phyloP scores from a whole-genome alignment of 1,140 invertebrate species.

The Drosophila bipectinata region DNA sequence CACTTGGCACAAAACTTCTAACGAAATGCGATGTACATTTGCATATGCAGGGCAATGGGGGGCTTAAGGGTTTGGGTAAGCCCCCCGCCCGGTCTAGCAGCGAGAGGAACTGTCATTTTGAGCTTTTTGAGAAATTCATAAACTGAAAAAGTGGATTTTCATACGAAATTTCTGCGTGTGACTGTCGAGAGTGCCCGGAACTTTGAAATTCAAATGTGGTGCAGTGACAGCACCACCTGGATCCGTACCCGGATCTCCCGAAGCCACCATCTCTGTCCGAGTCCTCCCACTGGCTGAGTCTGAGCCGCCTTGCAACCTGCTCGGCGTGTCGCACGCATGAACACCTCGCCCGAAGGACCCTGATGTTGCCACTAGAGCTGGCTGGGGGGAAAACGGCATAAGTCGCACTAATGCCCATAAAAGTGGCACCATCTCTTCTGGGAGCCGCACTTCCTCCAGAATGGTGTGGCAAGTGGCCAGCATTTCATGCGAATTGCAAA shows the following conservation, averaged over 20 bases:
- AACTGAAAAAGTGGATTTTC: conserved; percentile 82
- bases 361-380: conserved; percentile 8
- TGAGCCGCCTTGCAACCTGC: conserved; percentile 27
- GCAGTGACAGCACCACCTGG: conserved; percentile 58
- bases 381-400: conserved; percentile 66
- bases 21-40: conserved; percentile 67
- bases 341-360: conserved; percentile 67
- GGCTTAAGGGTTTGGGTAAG: conserved; percentile 10
- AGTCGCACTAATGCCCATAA: conserved; percentile 81
- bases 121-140: conserved; percentile 82
- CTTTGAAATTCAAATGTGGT: conserved; percentile 78
- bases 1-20: conserved; percentile 71
- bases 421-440: conserved; percentile 58
- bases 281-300: neutral
- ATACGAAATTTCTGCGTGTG: conserved; percentile 78
- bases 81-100: conserved; percentile 15
- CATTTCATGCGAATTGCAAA: conserved; percentile 78
- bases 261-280: neutral
- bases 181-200: conserved; percentile 39
- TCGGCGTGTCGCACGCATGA: conserved; percentile 79
- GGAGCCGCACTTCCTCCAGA: conserved; percentile 22
- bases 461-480: conserved; percentile 80
- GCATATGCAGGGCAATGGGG: conserved; percentile 44
- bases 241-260: neutral
- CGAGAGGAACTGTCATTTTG: conserved; percentile 67